Base-by-base conservation (phyloP, 2,113 vertebrate genomes). In the Scortum barcoo region DNA sequence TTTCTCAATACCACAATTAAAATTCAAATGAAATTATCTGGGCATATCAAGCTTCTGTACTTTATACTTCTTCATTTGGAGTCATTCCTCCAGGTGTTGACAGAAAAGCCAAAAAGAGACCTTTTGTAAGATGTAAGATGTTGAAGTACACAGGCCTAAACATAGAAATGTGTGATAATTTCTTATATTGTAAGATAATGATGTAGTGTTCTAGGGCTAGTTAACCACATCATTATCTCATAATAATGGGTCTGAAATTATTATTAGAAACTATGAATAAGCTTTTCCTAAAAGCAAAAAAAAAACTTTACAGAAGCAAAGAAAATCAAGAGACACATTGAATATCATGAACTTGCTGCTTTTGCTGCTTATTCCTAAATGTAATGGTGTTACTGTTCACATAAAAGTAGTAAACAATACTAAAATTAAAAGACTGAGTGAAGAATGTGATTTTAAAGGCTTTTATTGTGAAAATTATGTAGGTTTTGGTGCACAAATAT, bases 121-220 rank as follows among this genome's bases (percentile, higher is more conserved):
- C 3, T 50, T 8, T 51, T 4, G 0, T 38, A 40, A 38, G 13
- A 62, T n/a, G 60, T 4, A 38, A 51, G 3, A 40, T 19, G 20
- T 56, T 66, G 22, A 54, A 16, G 26, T 54, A 56, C 44, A 33
- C 7, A n/a, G 19, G 5, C 22, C 48, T n/a, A 7, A 19, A 36
- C 30, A 51, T 53, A 40, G 63, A 75, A 75, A 8, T 62, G 3
- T 57, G 26, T 44, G 62, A 44, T 66, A 7, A 26, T 65, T 17
- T 66, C 17, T 68, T 68, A 20, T 19, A n/a, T 53, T 5, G 13
- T n/a, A 36, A 78, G 53, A 50, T 78, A 28, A 58, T 50, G 22
- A 2, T 33, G 33, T 4, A 10, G 24, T 50, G 36, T 51, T 51
- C 40, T 50, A 53, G n/a, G 33, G 50, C 12, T 40, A 1, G 13